A percentile compares a stretch with the other conserved stretches of the same genome.
These are phyloP conservation scores for Archocentrus centrarchus DNA, from an alignment of 2,113 vertebrate genomes.

Conservation along the genomic window DNA sequence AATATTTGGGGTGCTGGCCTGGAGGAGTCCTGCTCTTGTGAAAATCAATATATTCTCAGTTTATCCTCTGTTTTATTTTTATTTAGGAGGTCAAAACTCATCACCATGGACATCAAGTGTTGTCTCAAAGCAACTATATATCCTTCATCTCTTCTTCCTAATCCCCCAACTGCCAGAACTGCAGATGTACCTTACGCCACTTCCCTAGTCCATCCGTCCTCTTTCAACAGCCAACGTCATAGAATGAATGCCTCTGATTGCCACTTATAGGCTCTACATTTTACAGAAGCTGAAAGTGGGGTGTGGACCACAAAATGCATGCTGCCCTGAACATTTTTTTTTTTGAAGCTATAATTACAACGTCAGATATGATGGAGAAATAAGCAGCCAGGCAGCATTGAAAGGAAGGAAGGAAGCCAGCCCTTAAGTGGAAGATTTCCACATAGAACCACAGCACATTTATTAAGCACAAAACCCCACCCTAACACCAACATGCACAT, in stretches of 20 bases:
- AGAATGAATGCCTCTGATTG: constrained; percentile 65
- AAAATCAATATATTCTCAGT: constrained; percentile 29
- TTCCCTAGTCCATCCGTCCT: constrained; percentile 18
- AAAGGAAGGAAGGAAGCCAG: constrained; percentile 47
- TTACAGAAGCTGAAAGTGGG: constrained; percentile 46
- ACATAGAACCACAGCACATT: not conserved
- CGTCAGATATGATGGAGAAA: constrained; percentile 42
- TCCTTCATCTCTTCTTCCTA: constrained; percentile 43
- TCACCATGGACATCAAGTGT: constrained; percentile 31
- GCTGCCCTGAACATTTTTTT: not conserved
- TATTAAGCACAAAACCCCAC: not conserved
- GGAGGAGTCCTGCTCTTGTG: not conserved
- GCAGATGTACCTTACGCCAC: constrained; percentile 45
- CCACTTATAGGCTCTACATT: constrained; percentile 59
- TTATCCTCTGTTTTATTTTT: constrained; percentile 61
- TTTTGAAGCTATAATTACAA: constrained; percentile 51
- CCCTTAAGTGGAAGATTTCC: constrained; percentile 41
- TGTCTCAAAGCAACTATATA: constrained; percentile 30
- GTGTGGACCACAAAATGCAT: constrained; percentile 36
- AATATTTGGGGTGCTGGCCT: not conserved
- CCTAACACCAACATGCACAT: not conserved
- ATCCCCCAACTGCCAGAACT: constrained; percentile 22
- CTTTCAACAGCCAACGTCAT: constrained; percentile 49
- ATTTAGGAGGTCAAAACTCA: constrained; percentile 63
- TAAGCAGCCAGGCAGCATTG: constrained; percentile 1